A percentile compares a stretch with the other conserved stretches of the same genome.
phyloP scores from a whole-genome alignment of 2,797 vertebrate genomes.

The Tenualosa thibaudeaui region DNA sequence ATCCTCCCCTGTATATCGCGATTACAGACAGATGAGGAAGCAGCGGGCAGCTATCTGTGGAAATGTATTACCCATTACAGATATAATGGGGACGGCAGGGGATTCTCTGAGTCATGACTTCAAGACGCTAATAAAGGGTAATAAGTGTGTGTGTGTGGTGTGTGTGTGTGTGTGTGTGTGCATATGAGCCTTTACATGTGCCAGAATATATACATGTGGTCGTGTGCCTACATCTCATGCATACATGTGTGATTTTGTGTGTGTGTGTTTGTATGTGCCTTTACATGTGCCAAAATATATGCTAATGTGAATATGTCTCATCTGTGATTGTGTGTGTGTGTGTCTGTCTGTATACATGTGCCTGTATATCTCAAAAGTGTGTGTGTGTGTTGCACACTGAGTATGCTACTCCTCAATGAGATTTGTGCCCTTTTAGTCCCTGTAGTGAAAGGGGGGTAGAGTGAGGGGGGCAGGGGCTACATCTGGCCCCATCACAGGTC shows the following conservation, averaged over 20 bases:
- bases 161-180: conserved; percentile 33
- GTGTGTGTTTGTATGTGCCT: neutral
- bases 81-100: conserved; percentile 65
- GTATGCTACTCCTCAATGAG: neutral
- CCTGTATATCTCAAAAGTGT: neutral
- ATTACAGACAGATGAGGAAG: conserved; percentile 37
- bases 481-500: conserved; percentile 26
- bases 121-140: conserved; percentile 16
- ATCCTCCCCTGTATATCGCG: conserved; percentile 56
- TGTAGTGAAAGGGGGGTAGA: neutral
- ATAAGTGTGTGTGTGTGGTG: conserved; percentile 5
- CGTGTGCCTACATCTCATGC: neutral
- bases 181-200: neutral
- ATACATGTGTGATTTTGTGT: neutral
- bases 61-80: conserved; percentile 73
- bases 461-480: neutral
- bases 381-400: neutral
- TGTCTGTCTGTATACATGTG: neutral
- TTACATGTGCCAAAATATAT: no score
- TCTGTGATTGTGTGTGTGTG: neutral
- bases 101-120: conserved; percentile 57
- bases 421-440: neutral
- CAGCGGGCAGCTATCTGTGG: conserved; percentile 62
- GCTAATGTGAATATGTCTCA: neutral
- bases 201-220: neutral